Base-by-base conservation (phyloP, 2,888 invertebrate species). In the Diadromus collaris region DNA sequence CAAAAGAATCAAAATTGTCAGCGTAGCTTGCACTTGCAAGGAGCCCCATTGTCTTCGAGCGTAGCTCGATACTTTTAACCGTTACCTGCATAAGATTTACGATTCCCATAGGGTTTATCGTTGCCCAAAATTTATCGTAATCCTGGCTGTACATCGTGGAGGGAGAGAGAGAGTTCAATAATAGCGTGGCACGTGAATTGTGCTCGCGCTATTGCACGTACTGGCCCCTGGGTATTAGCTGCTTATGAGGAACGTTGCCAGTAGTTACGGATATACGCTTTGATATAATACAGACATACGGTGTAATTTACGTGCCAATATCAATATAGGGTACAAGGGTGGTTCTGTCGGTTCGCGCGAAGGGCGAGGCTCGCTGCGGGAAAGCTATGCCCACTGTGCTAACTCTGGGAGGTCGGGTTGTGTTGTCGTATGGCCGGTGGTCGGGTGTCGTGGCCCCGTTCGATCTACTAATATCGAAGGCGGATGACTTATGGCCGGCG, bases 401-500 rank as follows among this genome's bases (percentile, higher is more conserved):
- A 41, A 58, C 71, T 44, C 19, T 24, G 51, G 61, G 34, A 60
- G 46, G 44, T 65, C 61, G 61, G 16, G 67, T 74, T 80, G 74
- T 80, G 67, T 48, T 41, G 48, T 74, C 56, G 69, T 71, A 63
- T 75, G 75, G 48, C 71, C 61, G 78, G 73, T 77, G 65, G 70
- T 72, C 44, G 68, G 71, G 76, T 68, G 48, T 76, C 60, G 78
- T 73, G 61, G 70, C 72, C 77, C 48, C 80, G 84, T 82, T 82
- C 82, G 82, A 78, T 84, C 68, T 82, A 82, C 87, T 87, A 89
- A 89, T 89, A 89, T 89, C 85, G 87, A 86, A 87, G 85, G 83
- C 85, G 84, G 85, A 87, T 89, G 88, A 89, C 87, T 88, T 88
- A 89, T 87, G 84, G 85, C 65, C 69, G 44, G 58, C 38, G 68